phyloP scores from a whole-genome alignment of 2,797 vertebrate species.

The Atherinosoma microstoma region DNA sequence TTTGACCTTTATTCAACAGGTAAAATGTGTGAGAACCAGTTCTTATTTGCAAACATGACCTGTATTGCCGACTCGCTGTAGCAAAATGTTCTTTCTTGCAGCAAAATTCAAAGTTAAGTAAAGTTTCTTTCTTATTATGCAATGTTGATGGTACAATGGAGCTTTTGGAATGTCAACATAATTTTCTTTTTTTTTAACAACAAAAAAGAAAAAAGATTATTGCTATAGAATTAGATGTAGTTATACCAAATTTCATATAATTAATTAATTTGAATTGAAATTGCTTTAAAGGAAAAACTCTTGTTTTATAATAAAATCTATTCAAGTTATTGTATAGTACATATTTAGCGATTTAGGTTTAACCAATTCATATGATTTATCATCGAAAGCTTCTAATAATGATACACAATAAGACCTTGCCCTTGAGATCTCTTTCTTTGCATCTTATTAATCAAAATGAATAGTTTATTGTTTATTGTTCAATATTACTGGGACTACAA shows the following conservation, averaged over 20 bases:
- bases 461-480: too few relatives aligned
- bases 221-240: too few relatives aligned
- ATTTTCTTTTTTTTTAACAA: background rate
- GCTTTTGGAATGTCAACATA: background rate
- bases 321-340: background rate
- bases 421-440: background rate
- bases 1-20: too few relatives aligned
- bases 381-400: background rate
- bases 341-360: background rate
- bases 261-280: background rate
- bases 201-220: too few relatives aligned
- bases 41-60: too few relatives aligned
- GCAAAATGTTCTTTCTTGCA: too few relatives aligned
- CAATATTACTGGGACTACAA: background rate
- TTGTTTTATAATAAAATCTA: background rate
- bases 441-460: background rate
- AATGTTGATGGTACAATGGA: background rate
- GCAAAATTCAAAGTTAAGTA: too few relatives aligned
- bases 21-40: too few relatives aligned
- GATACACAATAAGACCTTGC: background rate
- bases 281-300: background rate
- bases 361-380: too few relatives aligned
- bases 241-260: background rate
- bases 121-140: background rate
- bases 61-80: too few relatives aligned